A percentile compares a stretch with the other conserved stretches of the same genome.
Conservation (phyloP, 1,140 invertebrate species). For the Globodera ellingtonae region DNA sequence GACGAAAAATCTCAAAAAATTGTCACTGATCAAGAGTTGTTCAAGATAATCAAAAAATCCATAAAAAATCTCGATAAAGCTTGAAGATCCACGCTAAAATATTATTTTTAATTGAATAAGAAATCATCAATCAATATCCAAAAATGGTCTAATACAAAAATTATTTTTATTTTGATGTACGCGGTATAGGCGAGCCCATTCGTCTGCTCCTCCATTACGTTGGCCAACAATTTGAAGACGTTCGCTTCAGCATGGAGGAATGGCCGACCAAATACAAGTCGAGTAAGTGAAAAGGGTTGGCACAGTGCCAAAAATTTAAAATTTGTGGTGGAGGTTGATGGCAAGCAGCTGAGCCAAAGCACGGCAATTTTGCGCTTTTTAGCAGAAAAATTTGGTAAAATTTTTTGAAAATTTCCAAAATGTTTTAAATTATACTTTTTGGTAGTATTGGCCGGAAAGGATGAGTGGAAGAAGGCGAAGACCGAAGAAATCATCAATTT, state of each 20-base stretch:
- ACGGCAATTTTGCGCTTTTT: constrained; percentile 57
- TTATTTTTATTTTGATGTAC: constrained; percentile 21
- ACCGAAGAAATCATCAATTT: constrained; percentile 35
- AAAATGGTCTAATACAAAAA: constrained; percentile 38
- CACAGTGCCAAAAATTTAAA: background rate
- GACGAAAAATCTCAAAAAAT: too few species aligned
- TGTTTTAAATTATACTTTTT: too few species aligned
- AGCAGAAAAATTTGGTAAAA: constrained; percentile 56
- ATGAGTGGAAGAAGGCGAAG: constrained; percentile 46
- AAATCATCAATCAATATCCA: background rate
- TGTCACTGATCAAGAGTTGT: too few species aligned
- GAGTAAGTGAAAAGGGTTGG: constrained; percentile 10
- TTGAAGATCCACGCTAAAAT: too few species aligned
- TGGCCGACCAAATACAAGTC: constrained; percentile 18
- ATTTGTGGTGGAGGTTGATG: constrained; percentile 64
- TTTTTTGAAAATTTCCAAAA: constrained; percentile 6
- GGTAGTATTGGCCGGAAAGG: constrained; percentile 19
- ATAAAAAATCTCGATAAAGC: too few species aligned
- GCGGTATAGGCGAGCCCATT: constrained; percentile 28
- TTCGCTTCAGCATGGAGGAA: constrained; percentile 14
- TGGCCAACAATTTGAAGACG: constrained; percentile 31
- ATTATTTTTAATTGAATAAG: too few species aligned
- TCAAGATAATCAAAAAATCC: too few species aligned
- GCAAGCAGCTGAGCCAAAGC: constrained; percentile 52
- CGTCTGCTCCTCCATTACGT: constrained; percentile 30